Base-by-base conservation (phyloP, 30 jellyfish, hydroid and myxozoan genomes). In the Haliclystus octoradiatus region DNA sequence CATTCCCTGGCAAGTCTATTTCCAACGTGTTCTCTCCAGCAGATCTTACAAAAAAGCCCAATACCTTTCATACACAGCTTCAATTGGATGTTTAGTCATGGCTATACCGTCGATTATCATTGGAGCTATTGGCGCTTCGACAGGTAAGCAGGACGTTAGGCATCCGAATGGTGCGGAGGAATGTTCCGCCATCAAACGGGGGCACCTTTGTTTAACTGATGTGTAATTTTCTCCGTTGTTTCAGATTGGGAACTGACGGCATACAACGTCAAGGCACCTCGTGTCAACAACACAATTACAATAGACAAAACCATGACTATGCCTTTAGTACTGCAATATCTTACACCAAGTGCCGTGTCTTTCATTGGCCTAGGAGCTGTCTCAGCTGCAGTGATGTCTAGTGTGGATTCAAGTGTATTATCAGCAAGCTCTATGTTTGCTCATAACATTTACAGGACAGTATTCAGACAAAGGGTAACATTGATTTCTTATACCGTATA, bases 371-470 rank as follows among this genome's bases (percentile, higher is more conserved):
- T 92, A 24, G 99, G 99, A 2, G 96, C 99, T 0, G 99, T 92
- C 0, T 84, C 99, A 2, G 99, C 99, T 0, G 96, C 99, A 28
- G 96, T 84, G 57, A 92, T 92, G 96, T 82, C 95, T 0, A 83
- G 96, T 31, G 96, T 84, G 28, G 99, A 92, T 61, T 92, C 99
- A n/a, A 83, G 96, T 30, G 96, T 92, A 2, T 76, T 92, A 27
- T 83, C 96, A 1, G 99, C 99, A 26, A 84, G 96, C 73, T 83
- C 99, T 0, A 92, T 92, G 99, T 83, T 83, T 71, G 96, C 99
- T 2, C 99, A 92, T 65, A 92, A 92, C 78, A 83, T 92, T 30
- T 92, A 92, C 83, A 83, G 70, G 50, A 79, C 94, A 7, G 69
- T 92, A 4, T 80, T 92, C 80, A 77, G 96, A 52, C 96, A 84